Conservation (phyloP, 2,113 vertebrate genomes). For the Emydura subglobosa region DNA sequence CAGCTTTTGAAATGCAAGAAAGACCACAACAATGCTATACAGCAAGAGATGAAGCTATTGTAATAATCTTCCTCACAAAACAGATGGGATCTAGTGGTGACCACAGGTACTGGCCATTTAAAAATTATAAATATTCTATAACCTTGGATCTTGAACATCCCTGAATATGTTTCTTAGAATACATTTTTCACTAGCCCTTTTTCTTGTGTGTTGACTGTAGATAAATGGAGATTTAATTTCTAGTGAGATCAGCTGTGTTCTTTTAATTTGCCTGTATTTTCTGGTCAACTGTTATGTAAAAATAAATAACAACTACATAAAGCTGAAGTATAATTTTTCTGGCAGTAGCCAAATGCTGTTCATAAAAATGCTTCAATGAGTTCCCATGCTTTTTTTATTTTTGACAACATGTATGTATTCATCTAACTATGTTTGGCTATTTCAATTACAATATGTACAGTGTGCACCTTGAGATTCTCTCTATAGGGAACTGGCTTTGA, state of each 20-base stretch:
- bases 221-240: background rate
- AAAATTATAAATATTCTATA: conserved; percentile 21
- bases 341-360: background rate
- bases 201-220: background rate
- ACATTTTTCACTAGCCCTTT: background rate
- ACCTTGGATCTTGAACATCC: background rate
- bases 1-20: conserved; percentile 37
- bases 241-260: background rate
- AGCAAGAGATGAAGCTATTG: background rate
- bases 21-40: conserved; percentile 2
- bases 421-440: background rate
- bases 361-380: background rate
- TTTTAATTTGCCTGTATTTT: background rate
- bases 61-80: background rate
- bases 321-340: background rate
- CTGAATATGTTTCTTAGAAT: conserved; percentile 7
- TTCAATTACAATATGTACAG: background rate
- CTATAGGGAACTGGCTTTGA: background rate
- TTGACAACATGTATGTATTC: background rate
- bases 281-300: background rate
- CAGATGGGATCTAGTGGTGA: background rate
- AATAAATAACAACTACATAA: background rate
- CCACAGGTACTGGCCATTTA: background rate
- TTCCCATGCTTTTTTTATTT: background rate
- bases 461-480: background rate